Conservation (phyloP, 2,888 invertebrate species). For the Andrena bucephala region DNA sequence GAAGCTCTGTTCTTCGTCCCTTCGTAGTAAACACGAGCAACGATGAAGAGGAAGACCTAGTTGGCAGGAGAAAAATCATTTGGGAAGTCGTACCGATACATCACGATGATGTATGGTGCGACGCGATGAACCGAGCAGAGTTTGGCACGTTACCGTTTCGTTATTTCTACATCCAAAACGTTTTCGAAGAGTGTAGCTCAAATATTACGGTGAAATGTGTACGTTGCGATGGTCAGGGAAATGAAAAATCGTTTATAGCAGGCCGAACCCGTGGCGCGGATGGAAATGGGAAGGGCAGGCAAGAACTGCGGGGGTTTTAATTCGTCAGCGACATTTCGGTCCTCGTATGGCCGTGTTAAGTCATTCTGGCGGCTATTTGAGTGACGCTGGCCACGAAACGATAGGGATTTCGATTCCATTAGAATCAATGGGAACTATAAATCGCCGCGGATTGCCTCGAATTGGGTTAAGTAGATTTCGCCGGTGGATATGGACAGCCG, state of each 20-base stretch:
- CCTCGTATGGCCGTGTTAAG: conserved; percentile 7
- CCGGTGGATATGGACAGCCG: conserved; percentile 39
- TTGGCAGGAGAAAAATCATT: conserved; percentile 1
- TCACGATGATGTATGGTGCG: conserved; percentile 27
- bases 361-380: conserved; percentile 35
- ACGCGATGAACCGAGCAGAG: background rate
- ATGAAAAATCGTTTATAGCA: too few species aligned
- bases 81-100: conserved; percentile 16
- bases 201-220: too few species aligned
- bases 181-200: background rate
- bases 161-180: background rate
- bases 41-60: background rate
- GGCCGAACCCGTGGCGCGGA: too few species aligned
- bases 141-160: background rate
- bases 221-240: too few species aligned
- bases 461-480: conserved; percentile 60
- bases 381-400: conserved; percentile 35
- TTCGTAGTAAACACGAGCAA: background rate
- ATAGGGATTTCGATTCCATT: conserved; percentile 51
- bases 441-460: conserved; percentile 41
- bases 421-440: conserved; percentile 54
- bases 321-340: conserved; percentile 10
- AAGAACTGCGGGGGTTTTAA: background rate
- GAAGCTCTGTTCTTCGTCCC: background rate
- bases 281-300: too few species aligned